Evolutionary conservation across 2,113 vertebrate species (phyloP).

Genomic region (Accipiter virgatus): DNA sequence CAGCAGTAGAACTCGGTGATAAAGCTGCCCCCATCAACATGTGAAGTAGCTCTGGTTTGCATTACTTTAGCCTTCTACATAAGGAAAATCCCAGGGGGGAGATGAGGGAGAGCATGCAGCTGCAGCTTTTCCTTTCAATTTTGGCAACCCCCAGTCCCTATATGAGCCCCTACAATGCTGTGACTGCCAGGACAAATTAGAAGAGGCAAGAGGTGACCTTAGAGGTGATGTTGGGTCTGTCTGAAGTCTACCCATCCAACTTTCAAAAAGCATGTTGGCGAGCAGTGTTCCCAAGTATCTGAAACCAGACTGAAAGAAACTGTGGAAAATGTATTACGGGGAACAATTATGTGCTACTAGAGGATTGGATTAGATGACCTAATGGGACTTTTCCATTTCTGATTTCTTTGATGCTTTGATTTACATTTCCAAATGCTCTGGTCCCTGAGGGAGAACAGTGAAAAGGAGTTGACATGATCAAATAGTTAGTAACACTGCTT

Average conservation of each 20-base stretch:
- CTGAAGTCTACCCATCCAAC: neutral
- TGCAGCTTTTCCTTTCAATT: neutral
- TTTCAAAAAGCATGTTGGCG: neutral
- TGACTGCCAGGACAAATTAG: neutral
- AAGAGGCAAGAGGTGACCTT: neutral
- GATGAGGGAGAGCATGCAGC: neutral
- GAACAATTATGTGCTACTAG: neutral
- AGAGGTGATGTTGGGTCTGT: neutral
- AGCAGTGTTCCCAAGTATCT: neutral
- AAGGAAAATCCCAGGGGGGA: neutral
- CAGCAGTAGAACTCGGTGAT: neutral
- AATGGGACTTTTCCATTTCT: conserved; percentile 24
- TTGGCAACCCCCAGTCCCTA: neutral
- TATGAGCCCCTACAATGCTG: neutral
- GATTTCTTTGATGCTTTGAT: conserved; percentile 28
- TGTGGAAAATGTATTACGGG: neutral
- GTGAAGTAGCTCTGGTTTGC: neutral
- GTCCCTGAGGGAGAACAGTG: neutral
- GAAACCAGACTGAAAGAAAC: neutral
- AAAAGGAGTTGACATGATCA: conserved; percentile 36
- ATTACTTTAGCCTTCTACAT: neutral
- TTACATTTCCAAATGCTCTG: conserved; percentile 48
- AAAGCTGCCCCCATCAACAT: neutral
- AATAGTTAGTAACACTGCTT: conserved; percentile 16
- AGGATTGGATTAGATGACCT: conserved; percentile 7